Evolutionary conservation across 2,113 vertebrate genomes (phyloP).

Genomic region (Psilopsiagon aymara): DNA sequence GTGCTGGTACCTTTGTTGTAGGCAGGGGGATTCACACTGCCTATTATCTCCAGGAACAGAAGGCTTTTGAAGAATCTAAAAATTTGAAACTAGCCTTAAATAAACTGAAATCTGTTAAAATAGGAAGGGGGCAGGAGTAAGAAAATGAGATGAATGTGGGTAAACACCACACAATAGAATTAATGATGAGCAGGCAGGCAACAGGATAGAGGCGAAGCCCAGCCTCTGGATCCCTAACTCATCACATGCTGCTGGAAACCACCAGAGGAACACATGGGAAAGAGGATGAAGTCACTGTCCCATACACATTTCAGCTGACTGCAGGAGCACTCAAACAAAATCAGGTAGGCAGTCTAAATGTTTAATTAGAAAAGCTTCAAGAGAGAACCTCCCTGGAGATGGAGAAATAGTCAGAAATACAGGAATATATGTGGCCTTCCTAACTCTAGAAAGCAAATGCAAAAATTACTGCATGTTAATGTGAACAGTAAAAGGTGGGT

Average conservation of each 20-base stretch:
- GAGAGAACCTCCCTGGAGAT: not conserved
- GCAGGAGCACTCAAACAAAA: constrained; percentile 13
- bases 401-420: not conserved
- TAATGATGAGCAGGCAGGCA: constrained; percentile 49
- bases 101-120: not conserved
- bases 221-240: constrained; percentile 29
- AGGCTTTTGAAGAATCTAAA: not conserved
- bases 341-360: constrained; percentile 59
- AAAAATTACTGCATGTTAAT: not conserved
- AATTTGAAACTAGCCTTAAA: not conserved
- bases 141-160: not conserved
- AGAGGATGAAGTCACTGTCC: constrained; percentile 26
- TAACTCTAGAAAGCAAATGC: not conserved
- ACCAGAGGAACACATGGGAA: constrained; percentile 41
- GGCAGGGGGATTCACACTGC: not conserved
- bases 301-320: not conserved
- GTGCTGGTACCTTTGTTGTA: not conserved
- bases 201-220: constrained; percentile 57
- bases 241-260: constrained; percentile 77
- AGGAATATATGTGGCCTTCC: not conserved
- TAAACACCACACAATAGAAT: constrained; percentile 30
- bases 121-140: not conserved
- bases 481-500: not conserved
- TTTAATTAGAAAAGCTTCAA: not conserved
- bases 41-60: not conserved